Evolutionary conservation across 2,797 vertebrate genomes (phyloP).

Genomic region (Sciaenops ocellatus): DNA sequence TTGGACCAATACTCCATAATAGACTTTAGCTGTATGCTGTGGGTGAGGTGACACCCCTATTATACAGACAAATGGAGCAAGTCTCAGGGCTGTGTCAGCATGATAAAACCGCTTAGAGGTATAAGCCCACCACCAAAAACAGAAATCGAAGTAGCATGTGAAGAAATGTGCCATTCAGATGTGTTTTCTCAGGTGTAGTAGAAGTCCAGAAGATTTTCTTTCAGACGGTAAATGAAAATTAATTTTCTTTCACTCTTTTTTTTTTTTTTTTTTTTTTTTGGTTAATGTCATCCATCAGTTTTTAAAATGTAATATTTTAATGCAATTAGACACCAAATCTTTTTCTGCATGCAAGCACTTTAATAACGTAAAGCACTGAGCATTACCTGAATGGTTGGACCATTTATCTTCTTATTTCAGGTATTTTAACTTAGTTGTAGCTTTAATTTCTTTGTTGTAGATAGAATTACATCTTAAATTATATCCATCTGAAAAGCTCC

Average conservation of each 20-base stretch:
- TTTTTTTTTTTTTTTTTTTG: neutral
- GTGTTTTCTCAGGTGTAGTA: constrained; percentile 26
- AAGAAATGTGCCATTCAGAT: constrained; percentile 44
- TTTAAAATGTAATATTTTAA: neutral
- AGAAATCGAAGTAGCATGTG: constrained; percentile 25
- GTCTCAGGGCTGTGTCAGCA: constrained; percentile 68
- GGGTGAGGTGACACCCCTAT: constrained; percentile 69
- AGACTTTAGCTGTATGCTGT: constrained; percentile 53
- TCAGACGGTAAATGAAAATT: constrained; percentile 14
- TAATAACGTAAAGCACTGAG: neutral
- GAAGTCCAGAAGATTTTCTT: neutral
- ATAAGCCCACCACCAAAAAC: constrained; percentile 14
- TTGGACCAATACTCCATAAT: constrained; percentile 64
- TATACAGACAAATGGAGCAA: constrained; percentile 79
- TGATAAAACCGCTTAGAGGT: constrained; percentile 48
- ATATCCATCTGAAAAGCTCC: neutral
- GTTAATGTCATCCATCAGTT: neutral
- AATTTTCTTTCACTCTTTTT: no score
- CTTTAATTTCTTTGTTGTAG: constrained; percentile 12
- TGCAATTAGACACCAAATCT: neutral
- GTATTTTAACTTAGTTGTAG: neutral
- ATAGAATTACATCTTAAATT: constrained; percentile 17
- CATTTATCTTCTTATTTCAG: neutral
- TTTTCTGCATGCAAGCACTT: constrained; percentile 3
- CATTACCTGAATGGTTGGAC: neutral